Conservation (phyloP, 2,113 vertebrate species). For the Menura novaehollandiae region DNA sequence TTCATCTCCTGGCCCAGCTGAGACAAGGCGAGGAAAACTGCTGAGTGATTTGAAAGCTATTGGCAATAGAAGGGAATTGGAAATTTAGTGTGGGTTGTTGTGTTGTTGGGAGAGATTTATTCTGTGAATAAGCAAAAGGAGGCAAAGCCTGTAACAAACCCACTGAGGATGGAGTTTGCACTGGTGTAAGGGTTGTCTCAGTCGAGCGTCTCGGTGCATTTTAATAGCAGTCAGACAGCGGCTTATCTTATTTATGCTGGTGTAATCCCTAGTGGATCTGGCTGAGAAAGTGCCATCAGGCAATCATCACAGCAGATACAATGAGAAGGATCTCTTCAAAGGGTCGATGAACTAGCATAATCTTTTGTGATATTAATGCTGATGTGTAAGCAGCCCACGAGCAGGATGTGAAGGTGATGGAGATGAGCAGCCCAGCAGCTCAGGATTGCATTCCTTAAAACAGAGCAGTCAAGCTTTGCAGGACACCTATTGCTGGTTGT, state of each 20-base stretch:
- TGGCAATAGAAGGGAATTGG: not conserved
- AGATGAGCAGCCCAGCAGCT: not conserved
- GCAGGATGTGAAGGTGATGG: not conserved
- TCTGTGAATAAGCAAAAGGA: not conserved
- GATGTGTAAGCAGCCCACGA: not conserved
- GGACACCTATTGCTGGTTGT: not conserved
- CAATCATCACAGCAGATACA: not conserved
- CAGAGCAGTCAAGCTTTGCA: not conserved
- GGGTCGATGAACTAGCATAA: not conserved
- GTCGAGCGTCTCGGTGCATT: not conserved
- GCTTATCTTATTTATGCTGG: slow-evolving; percentile 30
- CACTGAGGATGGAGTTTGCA: not conserved
- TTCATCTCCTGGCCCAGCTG: not conserved
- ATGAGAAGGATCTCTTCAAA: not conserved
- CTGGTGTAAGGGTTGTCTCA: not conserved
- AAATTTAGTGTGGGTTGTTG: not conserved
- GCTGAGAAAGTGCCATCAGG: slow-evolving; percentile 5
- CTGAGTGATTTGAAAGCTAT: not conserved
- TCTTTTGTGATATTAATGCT: not conserved
- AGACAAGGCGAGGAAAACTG: not conserved
- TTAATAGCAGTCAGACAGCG: not conserved
- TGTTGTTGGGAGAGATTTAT: not conserved
- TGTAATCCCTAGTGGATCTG: slow-evolving; percentile 35
- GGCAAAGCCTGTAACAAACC: not conserved
- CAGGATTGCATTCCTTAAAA: not conserved